Base-by-base conservation (phyloP, 2,113 vertebrate species). In the Proteles cristata region DNA sequence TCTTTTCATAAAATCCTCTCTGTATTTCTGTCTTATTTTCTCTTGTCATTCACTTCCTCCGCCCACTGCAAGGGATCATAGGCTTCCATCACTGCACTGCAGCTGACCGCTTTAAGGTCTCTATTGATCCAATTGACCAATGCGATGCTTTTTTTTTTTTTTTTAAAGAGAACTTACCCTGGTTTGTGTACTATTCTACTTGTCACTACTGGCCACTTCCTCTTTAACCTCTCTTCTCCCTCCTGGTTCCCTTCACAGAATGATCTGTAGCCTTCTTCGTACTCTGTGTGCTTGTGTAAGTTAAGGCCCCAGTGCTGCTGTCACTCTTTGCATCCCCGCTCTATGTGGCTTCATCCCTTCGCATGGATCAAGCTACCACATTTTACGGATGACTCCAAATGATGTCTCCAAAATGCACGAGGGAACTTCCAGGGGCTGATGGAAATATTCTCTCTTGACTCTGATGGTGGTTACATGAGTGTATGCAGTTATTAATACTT, bases 211-310 rank as follows among this genome's bases (percentile, higher is more conserved):
- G 55, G 25, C 21, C 65, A 7, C 69, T 76, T 26, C 11, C 11
- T 76, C 53, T 48, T 53, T 73, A 45, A 11, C 21, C 21, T 66
- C 33, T n/a, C 4, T 39, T 39, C 55, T 53, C 23, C 17, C 43
- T 61, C 39, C 31, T 33, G 33, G 26, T 69, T 88, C 45, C 9
- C 45, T 10, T 82, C 17, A n/a, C 0, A 33, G 53, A 69, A 50
- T 15, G 4, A 26, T 33, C 61, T 0, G 0, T 19, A 17, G 21
- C 23, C 45, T 61, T 45, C n/a, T 55, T 16, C 0, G 35, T 25
- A 65, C 48, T n/a, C 69, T 82, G 15, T n/a, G 23, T 23, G 5
- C 19, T 65, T 25, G 35, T 77, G 0, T 33, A 48, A 43, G 80
- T 39, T 61, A 28, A 9, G 28, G 4, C 43, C 11, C 61, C 16